Percentiles rank a stretch among this genome's conserved stretches.
phyloP scores from a whole-genome alignment of 2,797 vertebrate species.

The Hoplostethus mediterraneus region DNA sequence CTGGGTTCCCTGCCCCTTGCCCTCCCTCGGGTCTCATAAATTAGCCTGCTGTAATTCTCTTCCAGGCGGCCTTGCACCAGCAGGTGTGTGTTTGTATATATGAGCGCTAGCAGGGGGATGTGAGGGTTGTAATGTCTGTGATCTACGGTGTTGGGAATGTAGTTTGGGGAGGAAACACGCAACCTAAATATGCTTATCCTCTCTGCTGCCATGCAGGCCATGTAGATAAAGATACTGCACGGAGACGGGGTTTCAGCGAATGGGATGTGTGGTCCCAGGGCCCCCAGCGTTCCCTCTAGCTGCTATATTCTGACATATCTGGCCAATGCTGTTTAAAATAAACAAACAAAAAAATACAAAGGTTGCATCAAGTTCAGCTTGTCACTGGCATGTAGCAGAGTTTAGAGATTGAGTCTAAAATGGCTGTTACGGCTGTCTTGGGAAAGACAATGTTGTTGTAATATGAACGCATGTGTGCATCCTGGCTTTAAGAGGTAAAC shows the following conservation, averaged over 20 bases:
- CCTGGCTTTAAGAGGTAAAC: slow-evolving; percentile 78
- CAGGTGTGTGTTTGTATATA: slow-evolving; percentile 91
- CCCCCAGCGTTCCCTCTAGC: slow-evolving; percentile 27
- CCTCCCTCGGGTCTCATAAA: slow-evolving; percentile 85
- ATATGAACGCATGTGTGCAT: slow-evolving; percentile 57
- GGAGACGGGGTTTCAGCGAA: slow-evolving; percentile 50
- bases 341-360: slow-evolving; percentile 65
- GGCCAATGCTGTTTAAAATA: slow-evolving; percentile 51
- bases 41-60: slow-evolving; percentile 85
- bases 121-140: slow-evolving; percentile 81
- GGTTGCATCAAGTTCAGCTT: slow-evolving; percentile 77
- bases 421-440: slow-evolving; percentile 66
- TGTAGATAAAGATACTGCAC: slow-evolving; percentile 70
- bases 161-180: slow-evolving; percentile 81
- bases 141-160: slow-evolving; percentile 85
- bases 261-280: slow-evolving; percentile 56
- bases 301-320: slow-evolving; percentile 52
- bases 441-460: slow-evolving; percentile 56
- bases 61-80: slow-evolving; percentile 80
- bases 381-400: slow-evolving; percentile 52
- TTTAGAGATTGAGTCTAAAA: slow-evolving; percentile 68
- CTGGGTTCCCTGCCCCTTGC: slow-evolving; percentile 81
- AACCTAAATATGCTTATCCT: slow-evolving; percentile 86
- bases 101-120: slow-evolving; percentile 76
- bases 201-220: slow-evolving; percentile 61